These are phyloP conservation scores for Condylura cristata DNA, from an alignment of 2,113 vertebrate genomes.

Conservation along the genomic window DNA sequence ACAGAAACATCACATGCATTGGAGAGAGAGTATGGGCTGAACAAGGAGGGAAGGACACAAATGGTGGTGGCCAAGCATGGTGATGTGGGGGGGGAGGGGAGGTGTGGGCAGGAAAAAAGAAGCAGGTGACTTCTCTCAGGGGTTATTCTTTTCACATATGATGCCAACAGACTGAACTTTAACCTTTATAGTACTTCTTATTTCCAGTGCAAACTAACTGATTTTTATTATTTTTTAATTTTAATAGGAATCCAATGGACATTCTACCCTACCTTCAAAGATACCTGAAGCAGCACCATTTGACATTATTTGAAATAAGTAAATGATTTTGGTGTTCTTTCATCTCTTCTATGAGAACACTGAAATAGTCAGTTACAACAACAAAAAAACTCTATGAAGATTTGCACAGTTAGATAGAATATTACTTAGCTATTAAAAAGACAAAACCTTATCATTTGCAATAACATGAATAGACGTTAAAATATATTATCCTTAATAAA, in stretches of 20 bases:
- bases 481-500: no score
- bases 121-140: not conserved
- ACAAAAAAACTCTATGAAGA: not conserved
- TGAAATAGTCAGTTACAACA: not conserved
- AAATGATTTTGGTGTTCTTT: not conserved
- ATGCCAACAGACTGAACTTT: not conserved
- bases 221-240: not conserved
- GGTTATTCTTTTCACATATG: fast-evolving
- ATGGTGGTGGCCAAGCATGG: fast-evolving
- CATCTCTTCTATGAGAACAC: not conserved
- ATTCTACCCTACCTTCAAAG: not conserved
- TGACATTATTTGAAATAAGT: not conserved
- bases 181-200: not conserved
- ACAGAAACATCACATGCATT: not conserved
- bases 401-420: not conserved
- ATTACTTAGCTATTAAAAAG: no score
- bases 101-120: fast-evolving
- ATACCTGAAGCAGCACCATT: not conserved
- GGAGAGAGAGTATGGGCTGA: not conserved
- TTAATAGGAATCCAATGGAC: not conserved
- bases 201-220: not conserved
- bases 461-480: no score
- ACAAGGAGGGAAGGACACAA: not conserved
- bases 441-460: no score
- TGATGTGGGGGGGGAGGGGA: not conserved